Evolutionary conservation across 2,888 invertebrate species (phyloP).

Genomic region (Frankliniella intonsa): DNA sequence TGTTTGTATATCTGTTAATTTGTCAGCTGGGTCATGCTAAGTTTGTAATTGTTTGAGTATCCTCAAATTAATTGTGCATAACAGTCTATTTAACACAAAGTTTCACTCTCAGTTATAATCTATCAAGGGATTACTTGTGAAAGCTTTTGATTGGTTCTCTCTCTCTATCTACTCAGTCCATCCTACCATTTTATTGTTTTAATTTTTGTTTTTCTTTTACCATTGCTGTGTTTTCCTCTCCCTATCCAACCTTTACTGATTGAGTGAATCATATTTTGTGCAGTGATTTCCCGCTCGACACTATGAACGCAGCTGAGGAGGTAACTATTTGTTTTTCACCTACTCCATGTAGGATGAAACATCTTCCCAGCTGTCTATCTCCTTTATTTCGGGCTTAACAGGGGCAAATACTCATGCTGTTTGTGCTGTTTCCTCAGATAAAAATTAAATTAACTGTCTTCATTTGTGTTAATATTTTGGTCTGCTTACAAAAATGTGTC

Average conservation of each 20-base stretch:
- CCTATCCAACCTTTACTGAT: slow-evolving; percentile 1
- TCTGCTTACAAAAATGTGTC: too few species aligned
- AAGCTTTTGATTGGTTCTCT: not conserved
- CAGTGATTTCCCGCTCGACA: slow-evolving; percentile 15
- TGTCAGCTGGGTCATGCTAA: too few species aligned
- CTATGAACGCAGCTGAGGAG: slow-evolving; percentile 21
- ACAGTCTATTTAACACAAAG: too few species aligned
- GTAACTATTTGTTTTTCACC: not conserved
- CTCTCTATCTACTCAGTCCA: not conserved
- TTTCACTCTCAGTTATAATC: too few species aligned
- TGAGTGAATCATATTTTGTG: slow-evolving; percentile 17
- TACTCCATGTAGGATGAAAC: not conserved
- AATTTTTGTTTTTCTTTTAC: not conserved
- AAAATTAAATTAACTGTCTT: too few species aligned
- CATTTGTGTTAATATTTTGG: too few species aligned
- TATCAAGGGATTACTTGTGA: too few species aligned
- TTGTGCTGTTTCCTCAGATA: too few species aligned
- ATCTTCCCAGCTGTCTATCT: not conserved
- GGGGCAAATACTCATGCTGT: too few species aligned
- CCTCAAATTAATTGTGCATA: too few species aligned
- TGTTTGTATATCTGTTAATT: too few species aligned
- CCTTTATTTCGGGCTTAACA: not conserved
- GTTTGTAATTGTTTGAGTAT: too few species aligned
- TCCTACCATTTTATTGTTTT: not conserved
- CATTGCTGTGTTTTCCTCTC: not conserved